Percentiles rank a stretch among this genome's conserved stretches.
phyloP scores from a whole-genome alignment of 2,888 invertebrate species.

The Chydorus sphaericus region DNA sequence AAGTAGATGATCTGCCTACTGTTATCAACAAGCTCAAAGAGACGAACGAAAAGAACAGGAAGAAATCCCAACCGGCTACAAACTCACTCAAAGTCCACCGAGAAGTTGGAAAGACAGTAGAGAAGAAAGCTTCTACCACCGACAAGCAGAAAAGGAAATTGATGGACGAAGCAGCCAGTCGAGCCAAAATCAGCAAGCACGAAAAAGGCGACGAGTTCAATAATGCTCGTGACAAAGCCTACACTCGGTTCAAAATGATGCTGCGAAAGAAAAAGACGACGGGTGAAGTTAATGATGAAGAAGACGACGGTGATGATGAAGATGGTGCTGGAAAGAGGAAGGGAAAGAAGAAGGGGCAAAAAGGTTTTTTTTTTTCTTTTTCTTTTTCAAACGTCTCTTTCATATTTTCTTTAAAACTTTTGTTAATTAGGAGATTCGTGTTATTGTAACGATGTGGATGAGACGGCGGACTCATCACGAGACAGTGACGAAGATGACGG shows the following conservation, averaged over 20 bases:
- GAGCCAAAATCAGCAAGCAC: constrained; percentile 81
- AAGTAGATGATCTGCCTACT: too few relatives aligned
- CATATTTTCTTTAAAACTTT: neutral
- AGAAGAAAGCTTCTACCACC: constrained; percentile 91
- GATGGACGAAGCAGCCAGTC: too few relatives aligned
- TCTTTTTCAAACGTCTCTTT: too few relatives aligned
- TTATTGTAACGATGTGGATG: constrained; percentile 39
- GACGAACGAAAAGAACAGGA: constrained; percentile 97
- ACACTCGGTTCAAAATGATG: constrained; percentile 94
- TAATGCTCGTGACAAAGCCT: constrained; percentile 80
- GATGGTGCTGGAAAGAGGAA: constrained; percentile 26
- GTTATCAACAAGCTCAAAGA: too few relatives aligned
- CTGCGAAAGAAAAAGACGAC: constrained; percentile 70
- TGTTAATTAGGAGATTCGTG: neutral
- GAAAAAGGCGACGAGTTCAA: constrained; percentile 98
- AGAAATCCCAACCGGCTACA: constrained; percentile 89
- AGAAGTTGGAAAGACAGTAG: too few relatives aligned
- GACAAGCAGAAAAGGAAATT: too few relatives aligned
- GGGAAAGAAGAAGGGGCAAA: constrained; percentile 44
- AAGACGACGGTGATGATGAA: constrained; percentile 38
- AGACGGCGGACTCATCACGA: constrained; percentile 85
- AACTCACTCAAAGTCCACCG: constrained; percentile 98
- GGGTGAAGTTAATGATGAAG: constrained; percentile 42
- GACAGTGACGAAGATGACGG: constrained; percentile 67
- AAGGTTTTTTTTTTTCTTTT: too few relatives aligned